These are phyloP conservation scores for Tapera naevia DNA, from an alignment of 2,797 vertebrate genomes.

Conservation along the genomic window DNA sequence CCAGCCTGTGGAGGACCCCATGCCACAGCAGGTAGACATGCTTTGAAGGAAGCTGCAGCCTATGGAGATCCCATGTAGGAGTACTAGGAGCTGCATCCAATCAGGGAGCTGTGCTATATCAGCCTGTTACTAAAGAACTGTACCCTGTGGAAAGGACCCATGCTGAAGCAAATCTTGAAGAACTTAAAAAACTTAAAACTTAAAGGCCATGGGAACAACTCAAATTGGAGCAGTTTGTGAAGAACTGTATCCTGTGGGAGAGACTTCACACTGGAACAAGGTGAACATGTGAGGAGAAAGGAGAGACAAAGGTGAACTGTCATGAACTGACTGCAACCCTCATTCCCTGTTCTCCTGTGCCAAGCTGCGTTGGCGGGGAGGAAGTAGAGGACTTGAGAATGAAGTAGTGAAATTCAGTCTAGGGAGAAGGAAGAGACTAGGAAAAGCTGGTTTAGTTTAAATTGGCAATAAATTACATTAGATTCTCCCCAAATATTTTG, in stretches of 20 bases:
- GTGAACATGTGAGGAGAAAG: neutral
- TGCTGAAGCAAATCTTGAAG: neutral
- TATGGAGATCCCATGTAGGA: neutral
- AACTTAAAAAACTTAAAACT: no score
- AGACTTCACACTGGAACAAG: neutral
- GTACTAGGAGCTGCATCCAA: neutral
- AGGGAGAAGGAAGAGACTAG: neutral
- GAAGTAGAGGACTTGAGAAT: neutral
- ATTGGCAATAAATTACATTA: neutral
- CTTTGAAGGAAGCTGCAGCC: neutral
- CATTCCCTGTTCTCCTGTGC: neutral
- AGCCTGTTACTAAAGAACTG: neutral
- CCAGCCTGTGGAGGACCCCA: fast-evolving
- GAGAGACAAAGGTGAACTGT: neutral
- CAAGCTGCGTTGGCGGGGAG: fast-evolving
- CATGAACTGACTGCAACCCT: neutral
- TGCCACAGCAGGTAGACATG: fast-evolving
- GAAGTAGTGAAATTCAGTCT: neutral
- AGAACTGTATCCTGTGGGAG: neutral
- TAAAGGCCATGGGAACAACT: fast-evolving
- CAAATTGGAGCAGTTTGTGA: fast-evolving
- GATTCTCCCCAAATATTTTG: neutral
- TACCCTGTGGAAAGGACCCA: neutral
- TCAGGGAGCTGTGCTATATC: neutral
- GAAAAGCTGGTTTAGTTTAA: neutral